Evolutionary conservation across 2,797 vertebrate species (phyloP), one percentile per base, ranked within the genome.

Genomic region (Galago senegalensis): DNA sequence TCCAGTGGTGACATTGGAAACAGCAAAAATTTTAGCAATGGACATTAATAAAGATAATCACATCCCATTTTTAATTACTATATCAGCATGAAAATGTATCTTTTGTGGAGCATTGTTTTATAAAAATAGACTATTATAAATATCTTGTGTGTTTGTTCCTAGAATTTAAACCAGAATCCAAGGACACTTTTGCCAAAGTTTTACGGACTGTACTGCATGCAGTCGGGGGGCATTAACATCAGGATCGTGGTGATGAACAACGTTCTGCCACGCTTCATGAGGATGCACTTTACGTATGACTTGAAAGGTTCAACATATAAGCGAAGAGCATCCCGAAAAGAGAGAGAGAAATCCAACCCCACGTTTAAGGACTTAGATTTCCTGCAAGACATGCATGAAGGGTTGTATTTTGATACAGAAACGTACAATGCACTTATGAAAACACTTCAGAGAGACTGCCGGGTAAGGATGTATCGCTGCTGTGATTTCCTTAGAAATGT

Each of bases 161-260:
- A 99, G 99, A 99, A 99, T 97, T 98, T 99, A 96, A 99, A 99
- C 96, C 99, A 99, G 98, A 99, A 99, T 97, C 99, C 99, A 4
- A 99, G 99, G 98, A 99, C 99, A 0, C 98, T 99, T 92, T 98
- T 99, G 95, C 99, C 99, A 6, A 99, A 99, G 98, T 99, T 99
- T 98, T 99, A 99, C n/a, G 99, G 99, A 49, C 99, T 99, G 1
- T 99, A 99, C 97, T 99, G 99, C 29, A 99, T 99, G 98, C 99
- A 99, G 80, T 99, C 99, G 0, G 98, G 99, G 13, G 99, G 99
- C 10, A 98, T 99, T 96, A 99, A 99, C 85, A 98, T 99, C 97
- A 99, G 99, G 20, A 98, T 99, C 93, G 99, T 99, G 97, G 99
- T 99, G 69, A 99, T 99, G 99, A 99, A 99, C 99, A 99, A 99